Percentiles rank a stretch among this genome's conserved stretches.
Conservation (phyloP, 1,140 invertebrate species). For the Ooceraea biroi region DNA sequence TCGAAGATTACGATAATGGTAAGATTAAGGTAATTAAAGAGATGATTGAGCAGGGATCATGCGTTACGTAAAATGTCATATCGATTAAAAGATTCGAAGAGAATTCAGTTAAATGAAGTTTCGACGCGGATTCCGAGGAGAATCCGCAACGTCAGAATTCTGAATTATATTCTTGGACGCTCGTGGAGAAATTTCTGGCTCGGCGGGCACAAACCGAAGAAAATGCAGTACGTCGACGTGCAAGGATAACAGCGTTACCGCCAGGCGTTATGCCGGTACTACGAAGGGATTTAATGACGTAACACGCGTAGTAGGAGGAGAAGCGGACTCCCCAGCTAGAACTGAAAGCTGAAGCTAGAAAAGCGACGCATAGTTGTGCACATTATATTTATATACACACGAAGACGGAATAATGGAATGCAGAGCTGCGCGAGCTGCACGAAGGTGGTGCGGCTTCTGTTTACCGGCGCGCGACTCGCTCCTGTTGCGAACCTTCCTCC, state of each 20-base stretch:
- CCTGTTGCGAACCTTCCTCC: conserved; percentile 62
- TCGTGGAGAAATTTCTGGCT: neutral
- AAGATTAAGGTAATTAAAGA: no score
- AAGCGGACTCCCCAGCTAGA: neutral
- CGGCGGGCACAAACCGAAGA: conserved; percentile 16
- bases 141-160: neutral
- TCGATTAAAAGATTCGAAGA: no score
- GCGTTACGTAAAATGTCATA: no score
- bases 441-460: conserved; percentile 47
- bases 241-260: neutral
- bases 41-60: no score
- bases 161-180: neutral
- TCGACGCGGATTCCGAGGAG: neutral
- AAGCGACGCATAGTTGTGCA: conserved; percentile 37
- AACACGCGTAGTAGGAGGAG: conserved; percentile 19
- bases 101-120: no score
- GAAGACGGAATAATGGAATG: conserved; percentile 64
- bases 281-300: conserved; percentile 49
- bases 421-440: conserved; percentile 20
- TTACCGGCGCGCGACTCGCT: conserved; percentile 56
- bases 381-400: conserved; percentile 37
- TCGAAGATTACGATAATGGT: no score
- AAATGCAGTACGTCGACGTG: neutral
- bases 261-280: conserved; percentile 16
- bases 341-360: conserved; percentile 34